Conservation (phyloP, 1,140 invertebrate species). For the Bombus difficillimus region DNA sequence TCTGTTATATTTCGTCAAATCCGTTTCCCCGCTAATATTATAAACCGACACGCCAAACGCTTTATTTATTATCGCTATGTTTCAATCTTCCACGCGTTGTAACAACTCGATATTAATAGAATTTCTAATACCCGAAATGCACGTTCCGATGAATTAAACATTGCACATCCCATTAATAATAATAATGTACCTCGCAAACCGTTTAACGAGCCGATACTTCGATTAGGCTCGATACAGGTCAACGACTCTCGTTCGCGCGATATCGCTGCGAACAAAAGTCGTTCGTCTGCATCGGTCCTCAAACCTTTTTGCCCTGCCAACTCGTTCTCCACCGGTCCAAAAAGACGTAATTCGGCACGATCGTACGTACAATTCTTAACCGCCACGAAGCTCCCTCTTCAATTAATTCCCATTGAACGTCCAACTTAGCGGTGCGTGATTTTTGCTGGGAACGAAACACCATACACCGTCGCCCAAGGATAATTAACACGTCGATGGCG, state of each 20-base stretch:
- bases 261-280: no score
- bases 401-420: constrained; percentile 42
- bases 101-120: not conserved
- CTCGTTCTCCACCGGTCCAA: no score
- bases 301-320: no score
- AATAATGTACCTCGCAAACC: not conserved
- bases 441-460: constrained; percentile 27
- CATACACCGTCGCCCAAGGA: constrained; percentile 3
- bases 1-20: not conserved
- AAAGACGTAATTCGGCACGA: no score
- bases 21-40: not conserved
- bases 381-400: not conserved
- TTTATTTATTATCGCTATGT: not conserved
- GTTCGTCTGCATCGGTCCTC: no score
- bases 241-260: no score
- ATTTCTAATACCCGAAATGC: constrained; percentile 4
- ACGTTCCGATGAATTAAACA: constrained; percentile 1
- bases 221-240: not conserved
- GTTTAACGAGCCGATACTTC: no score
- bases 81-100: not conserved
- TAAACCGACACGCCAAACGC: not conserved
- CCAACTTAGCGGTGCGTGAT: constrained; percentile 4
- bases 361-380: not conserved
- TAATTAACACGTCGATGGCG: constrained; percentile 59
- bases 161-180: not conserved